Evolutionary conservation across 2,797 vertebrate genomes (phyloP).

Genomic region (Scleropages formosus): DNA sequence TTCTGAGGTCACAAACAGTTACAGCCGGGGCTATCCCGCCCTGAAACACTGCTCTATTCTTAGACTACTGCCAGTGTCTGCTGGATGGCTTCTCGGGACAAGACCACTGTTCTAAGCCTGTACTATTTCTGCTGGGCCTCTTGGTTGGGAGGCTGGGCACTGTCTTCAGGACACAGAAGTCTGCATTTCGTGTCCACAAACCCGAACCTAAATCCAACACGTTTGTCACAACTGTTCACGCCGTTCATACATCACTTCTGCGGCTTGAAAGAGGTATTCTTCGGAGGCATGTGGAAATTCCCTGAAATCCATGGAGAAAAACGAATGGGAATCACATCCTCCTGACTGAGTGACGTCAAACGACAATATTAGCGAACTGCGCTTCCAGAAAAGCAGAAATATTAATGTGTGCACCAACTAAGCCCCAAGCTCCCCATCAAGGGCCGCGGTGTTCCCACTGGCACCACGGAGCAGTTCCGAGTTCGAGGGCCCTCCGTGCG

Average conservation of each 20-base stretch:
- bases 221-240: no score
- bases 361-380: not conserved
- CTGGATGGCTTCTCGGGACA: slow-evolving; percentile 53
- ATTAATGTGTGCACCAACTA: not conserved
- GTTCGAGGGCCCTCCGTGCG: no score
- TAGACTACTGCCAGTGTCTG: slow-evolving; percentile 53
- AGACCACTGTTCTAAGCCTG: slow-evolving; percentile 4
- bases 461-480: no score
- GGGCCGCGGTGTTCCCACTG: not conserved
- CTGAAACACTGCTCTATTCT: slow-evolving; percentile 67
- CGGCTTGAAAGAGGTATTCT: slow-evolving; percentile 27
- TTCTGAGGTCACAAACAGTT: slow-evolving; percentile 41
- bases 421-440: not conserved
- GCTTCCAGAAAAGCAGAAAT: not conserved
- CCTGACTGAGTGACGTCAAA: not conserved
- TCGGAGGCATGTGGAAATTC: slow-evolving; percentile 43
- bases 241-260: no score
- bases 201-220: no score
- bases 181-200: not conserved
- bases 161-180: not conserved
- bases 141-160: no score
- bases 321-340: slow-evolving; percentile 24
- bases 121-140: not conserved
- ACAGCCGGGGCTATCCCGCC: slow-evolving; percentile 42
- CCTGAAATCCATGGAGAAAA: slow-evolving; percentile 31